phyloP scores from a whole-genome alignment of 2,797 vertebrate genomes.

The Morus bassanus region DNA sequence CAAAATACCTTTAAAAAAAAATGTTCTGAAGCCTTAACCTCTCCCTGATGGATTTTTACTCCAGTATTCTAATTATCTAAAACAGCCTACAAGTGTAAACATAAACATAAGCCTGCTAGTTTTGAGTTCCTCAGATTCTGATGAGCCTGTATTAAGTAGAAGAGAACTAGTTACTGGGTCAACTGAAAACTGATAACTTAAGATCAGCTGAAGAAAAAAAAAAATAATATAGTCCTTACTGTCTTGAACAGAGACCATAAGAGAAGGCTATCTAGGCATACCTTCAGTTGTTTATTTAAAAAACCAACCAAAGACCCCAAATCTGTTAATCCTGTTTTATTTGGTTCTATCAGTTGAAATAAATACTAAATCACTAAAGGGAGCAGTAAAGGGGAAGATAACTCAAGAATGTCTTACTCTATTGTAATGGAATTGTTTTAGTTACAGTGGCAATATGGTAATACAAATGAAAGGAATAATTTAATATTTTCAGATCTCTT shows the following conservation, averaged over 20 bases:
- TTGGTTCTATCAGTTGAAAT: not conserved
- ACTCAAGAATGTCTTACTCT: not conserved
- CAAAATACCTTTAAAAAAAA: not conserved
- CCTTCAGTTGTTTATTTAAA: not conserved
- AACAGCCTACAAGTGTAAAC: not conserved
- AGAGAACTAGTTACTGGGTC: not conserved
- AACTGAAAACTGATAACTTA: not conserved
- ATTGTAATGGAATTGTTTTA: not conserved
- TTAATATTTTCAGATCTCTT: not conserved
- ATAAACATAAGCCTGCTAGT: not conserved
- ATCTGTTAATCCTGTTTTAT: not conserved
- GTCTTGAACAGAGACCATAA: not conserved
- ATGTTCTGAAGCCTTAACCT: not conserved
- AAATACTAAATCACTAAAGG: not conserved
- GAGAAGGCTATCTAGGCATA: not conserved
- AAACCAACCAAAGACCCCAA: fast-evolving
- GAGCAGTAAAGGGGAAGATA: not conserved
- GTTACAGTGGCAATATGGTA: not conserved
- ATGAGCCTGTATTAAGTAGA: not conserved
- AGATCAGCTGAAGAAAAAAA: not conserved
- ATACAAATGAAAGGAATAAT: not conserved
- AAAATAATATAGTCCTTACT: fast-evolving
- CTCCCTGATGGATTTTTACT: not conserved
- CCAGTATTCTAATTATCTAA: not conserved
- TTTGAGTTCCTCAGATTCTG: not conserved